Conservation (phyloP, 1,140 invertebrate species). For the Panulirus ornatus region DNA sequence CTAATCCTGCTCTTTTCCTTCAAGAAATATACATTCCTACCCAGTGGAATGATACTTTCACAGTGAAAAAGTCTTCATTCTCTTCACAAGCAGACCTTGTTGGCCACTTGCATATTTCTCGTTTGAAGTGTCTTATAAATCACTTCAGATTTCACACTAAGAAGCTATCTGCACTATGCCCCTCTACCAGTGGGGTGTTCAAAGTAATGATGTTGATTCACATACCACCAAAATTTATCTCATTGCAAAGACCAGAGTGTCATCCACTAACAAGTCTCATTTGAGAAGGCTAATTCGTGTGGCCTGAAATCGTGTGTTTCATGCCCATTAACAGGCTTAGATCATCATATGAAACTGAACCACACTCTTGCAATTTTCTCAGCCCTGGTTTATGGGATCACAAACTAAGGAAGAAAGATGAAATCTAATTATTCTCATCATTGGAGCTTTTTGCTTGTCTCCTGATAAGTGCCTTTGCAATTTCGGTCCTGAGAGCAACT, state of each 20-base stretch:
- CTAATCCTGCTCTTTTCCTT: slow-evolving; percentile 48
- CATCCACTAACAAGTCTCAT: slow-evolving; percentile 30
- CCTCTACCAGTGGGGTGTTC: slow-evolving; percentile 49
- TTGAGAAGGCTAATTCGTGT: slow-evolving; percentile 53
- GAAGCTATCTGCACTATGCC: slow-evolving; percentile 54
- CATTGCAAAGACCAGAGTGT: slow-evolving; percentile 39
- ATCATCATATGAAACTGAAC: slow-evolving; percentile 39
- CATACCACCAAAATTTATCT: slow-evolving; percentile 43
- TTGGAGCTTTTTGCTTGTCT: slow-evolving; percentile 67
- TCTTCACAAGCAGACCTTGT: slow-evolving; percentile 34
- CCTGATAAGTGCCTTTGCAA: slow-evolving; percentile 81
- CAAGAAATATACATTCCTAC: slow-evolving; percentile 44
- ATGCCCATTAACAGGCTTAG: slow-evolving; percentile 63
- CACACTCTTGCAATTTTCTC: slow-evolving; percentile 31
- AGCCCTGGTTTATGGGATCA: slow-evolving; percentile 47
- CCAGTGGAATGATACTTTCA: slow-evolving; percentile 45
- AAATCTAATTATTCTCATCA: slow-evolving; percentile 63
- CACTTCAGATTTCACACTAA: slow-evolving; percentile 45
- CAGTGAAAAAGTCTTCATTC: slow-evolving; percentile 20
- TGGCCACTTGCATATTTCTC: slow-evolving; percentile 32
- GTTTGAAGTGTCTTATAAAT: slow-evolving; percentile 42
- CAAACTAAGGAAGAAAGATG: slow-evolving; percentile 26
- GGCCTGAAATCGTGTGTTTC: slow-evolving; percentile 71
- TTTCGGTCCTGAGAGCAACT: slow-evolving; percentile 90
- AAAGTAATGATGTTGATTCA: slow-evolving; percentile 44